Evolutionary conservation across 2,113 vertebrate species (phyloP), one percentile per base, ranked within the genome.

Genomic region (Numida meleagris): DNA sequence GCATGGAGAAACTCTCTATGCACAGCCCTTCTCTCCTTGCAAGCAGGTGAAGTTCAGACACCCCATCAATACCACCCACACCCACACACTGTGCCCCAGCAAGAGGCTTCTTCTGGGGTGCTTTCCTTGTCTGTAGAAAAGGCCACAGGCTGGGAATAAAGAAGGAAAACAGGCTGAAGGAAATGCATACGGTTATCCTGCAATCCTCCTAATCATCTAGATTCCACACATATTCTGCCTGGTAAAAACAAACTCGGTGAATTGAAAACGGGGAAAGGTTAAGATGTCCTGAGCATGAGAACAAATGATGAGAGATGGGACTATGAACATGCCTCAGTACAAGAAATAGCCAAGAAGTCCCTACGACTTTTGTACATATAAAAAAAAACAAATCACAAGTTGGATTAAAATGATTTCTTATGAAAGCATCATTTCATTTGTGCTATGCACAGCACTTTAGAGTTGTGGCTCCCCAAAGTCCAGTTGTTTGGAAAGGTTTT

Each of bases 401-500:
- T 62, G 16, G 25, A 87, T 73, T 63, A 48, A 88, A 84, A 85
- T 29, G 0, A 86, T 77, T 88, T 87, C 45, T 77, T 51, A 91
- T 31, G 19, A 95, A 93, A 67, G 55, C 36, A 24, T 42, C 2
- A 48, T 67, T 88, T 91, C 29, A 87, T 89, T 82, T 77, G 46
- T 84, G 63, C 46, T 46, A 43, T 25, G 59, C 51, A 81, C 4
- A 70, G 55, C 34, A 83, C 23, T 62, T 62, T 53, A 89, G 45
- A 89, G 74, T 88, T 46, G 62, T 55, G 36, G 73, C 45, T 88
- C 31, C 74, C 70, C 68, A 11, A 93, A 93, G 62, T 73, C 73
- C 76, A 82, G 62, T 57, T 86, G 27, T 65, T 77, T 86, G 79
- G 82, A 84, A 94, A 93, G 65, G 36, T 31, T 95, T 94, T 86